These are phyloP conservation scores for Cygnus atratus DNA, from an alignment of 2,113 vertebrate species.

Conservation along the genomic window DNA sequence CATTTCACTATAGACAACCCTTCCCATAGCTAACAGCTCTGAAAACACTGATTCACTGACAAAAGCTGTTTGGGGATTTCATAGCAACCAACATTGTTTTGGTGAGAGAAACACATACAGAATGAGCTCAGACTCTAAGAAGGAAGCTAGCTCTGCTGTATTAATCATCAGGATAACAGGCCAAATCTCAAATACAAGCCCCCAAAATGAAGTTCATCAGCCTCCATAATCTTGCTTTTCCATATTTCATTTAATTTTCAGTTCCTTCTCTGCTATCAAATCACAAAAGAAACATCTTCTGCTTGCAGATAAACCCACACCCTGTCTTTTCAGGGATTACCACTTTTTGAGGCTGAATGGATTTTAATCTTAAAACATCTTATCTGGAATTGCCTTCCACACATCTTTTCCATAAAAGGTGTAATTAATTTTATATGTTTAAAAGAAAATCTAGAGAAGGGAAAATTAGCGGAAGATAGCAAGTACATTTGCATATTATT, in stretches of 20 bases:
- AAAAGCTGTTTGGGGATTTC: slow-evolving; percentile 52
- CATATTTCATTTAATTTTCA: slow-evolving; percentile 1
- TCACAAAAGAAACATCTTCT: not conserved
- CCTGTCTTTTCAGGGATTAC: slow-evolving; percentile 19
- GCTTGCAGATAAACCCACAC: slow-evolving; percentile 28
- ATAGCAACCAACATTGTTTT: slow-evolving; percentile 67
- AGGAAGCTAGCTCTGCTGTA: slow-evolving; percentile 32
- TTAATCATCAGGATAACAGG: slow-evolving; percentile 38
- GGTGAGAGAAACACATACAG: slow-evolving; percentile 46
- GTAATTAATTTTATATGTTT: not conserved
- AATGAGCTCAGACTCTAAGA: slow-evolving; percentile 46
- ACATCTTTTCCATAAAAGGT: not conserved
- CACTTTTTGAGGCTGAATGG: not conserved
- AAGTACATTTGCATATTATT: not conserved
- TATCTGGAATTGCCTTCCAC: not conserved
- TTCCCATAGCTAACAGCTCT: not conserved
- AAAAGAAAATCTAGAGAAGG: not conserved
- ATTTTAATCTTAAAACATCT: not conserved
- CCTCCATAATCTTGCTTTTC: slow-evolving; percentile 48
- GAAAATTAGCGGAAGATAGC: not conserved
- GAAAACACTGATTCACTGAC: slow-evolving; percentile 23
- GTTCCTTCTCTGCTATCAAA: slow-evolving; percentile 25
- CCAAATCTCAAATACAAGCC: slow-evolving; percentile 20
- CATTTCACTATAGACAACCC: slow-evolving; percentile 7
- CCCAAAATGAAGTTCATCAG: slow-evolving; percentile 30